Percentiles rank a stretch among this genome's conserved stretches.
phyloP scores from a whole-genome alignment of 2,113 vertebrate species.

The Platysternon megacephalum region DNA sequence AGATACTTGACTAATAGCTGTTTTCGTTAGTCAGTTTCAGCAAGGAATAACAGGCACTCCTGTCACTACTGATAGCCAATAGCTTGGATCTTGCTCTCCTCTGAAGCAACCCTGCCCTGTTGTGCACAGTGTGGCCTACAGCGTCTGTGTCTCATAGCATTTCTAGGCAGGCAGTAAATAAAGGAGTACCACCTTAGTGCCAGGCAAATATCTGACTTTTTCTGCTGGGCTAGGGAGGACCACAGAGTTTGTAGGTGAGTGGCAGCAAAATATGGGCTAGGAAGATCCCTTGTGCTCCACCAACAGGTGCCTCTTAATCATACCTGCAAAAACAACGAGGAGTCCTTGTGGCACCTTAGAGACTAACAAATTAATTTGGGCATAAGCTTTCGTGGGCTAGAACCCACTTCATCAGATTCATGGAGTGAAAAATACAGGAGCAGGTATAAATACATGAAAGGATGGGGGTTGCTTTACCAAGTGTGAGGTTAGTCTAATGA shows the following conservation, averaged over 20 bases:
- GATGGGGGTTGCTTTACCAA: too few relatives aligned
- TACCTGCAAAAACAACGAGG: too few relatives aligned
- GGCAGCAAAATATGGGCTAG: fast-evolving
- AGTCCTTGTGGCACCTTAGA: too few relatives aligned
- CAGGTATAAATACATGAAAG: too few relatives aligned
- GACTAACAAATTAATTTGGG: too few relatives aligned
- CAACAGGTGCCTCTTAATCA: neutral
- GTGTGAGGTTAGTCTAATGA: too few relatives aligned
- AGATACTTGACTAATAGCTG: neutral
- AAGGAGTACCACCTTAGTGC: neutral
- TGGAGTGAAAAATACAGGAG: too few relatives aligned
- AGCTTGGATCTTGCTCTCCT: neutral
- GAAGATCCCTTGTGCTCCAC: neutral
- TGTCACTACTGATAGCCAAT: neutral
- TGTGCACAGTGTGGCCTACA: neutral
- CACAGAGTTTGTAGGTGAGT: neutral
- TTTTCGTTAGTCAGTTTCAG: neutral
- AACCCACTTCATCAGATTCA: too few relatives aligned
- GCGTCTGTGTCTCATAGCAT: neutral
- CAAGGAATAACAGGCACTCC: neutral
- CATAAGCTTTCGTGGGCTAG: too few relatives aligned
- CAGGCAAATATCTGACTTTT: neutral
- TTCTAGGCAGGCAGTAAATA: neutral
- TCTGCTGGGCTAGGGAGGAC: neutral
- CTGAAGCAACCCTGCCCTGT: neutral